Percentiles rank a stretch among this genome's conserved stretches.
These are phyloP conservation scores for Virgularia gustaviana DNA, from an alignment of 92 coral and sea anemone species.

Conservation along the genomic window DNA sequence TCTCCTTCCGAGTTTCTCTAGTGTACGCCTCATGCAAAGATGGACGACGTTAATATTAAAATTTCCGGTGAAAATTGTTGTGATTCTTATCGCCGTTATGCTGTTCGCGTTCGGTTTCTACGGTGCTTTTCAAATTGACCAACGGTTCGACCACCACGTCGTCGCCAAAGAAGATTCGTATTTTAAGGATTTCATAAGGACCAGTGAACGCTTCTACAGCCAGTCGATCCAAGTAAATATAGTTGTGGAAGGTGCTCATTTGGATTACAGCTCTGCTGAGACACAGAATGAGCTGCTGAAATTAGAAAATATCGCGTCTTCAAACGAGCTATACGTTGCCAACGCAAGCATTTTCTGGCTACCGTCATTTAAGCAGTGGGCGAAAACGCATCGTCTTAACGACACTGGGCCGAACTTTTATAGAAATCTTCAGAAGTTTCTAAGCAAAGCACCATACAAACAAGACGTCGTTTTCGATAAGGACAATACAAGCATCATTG, in stretches of 20 bases:
- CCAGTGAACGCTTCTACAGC: constrained; percentile 34
- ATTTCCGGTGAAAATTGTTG: not conserved
- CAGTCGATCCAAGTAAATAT: constrained; percentile 37
- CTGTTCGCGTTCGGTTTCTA: constrained; percentile 29
- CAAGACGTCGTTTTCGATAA: constrained; percentile 39
- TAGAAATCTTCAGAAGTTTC: not conserved
- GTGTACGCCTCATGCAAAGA: constrained; percentile 13
- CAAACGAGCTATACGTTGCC: constrained; percentile 35
- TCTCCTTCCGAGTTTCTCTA: constrained; percentile 20
- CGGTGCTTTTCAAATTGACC: constrained; percentile 38
- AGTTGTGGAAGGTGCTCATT: constrained; percentile 24
- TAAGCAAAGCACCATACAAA: constrained; percentile 8
- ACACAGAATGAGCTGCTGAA: constrained; percentile 41
- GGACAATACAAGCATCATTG: constrained; percentile 30
- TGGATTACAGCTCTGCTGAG: constrained; percentile 21
- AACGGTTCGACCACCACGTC: constrained; percentile 44
- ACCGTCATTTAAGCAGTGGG: constrained; percentile 20
- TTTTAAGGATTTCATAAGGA: constrained; percentile 28
- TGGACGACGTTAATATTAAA: constrained; percentile 24
- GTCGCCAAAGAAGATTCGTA: constrained; percentile 57
- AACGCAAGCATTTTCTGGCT: constrained; percentile 29
- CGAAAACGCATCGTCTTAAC: not conserved
- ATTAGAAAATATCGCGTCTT: constrained; percentile 29
- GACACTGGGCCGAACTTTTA: constrained; percentile 23
- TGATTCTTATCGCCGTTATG: constrained; percentile 1